Base-by-base conservation (phyloP, 2,888 invertebrate species). In the Nudaria mundana region DNA sequence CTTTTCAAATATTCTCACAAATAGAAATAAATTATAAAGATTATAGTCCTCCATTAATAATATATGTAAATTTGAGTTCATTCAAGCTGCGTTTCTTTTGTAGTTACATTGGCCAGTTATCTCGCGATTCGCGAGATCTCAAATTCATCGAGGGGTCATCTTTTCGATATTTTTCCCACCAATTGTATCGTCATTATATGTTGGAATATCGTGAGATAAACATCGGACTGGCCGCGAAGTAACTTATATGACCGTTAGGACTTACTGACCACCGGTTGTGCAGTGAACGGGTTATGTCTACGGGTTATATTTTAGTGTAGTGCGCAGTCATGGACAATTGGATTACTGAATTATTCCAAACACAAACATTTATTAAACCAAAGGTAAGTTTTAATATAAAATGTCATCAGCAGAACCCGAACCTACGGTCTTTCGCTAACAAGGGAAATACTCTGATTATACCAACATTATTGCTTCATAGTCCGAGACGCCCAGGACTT, bases 281-380 rank as follows among this genome's bases (percentile, higher is more conserved):
- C 20, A 18, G 38, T 37, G 30, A 28, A 35, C 44, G 35, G 36
- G 3, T 40, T 16, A 37, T 48, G 37, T 37, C 33, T 20, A 39
- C 20, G 20, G 37, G 12, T 14, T 2, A n/a, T 13, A 32, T 25
- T 24, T 18, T n/a, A 11, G 12, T 29, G 13, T 20, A 3, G 28
- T 35, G 39, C 14, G 14, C 7, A 15, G 43, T 52, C 50, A 89
- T 89, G 88, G 83, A 88, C 40, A 77, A 86, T 71, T 89, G 89
- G 89, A 89, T 89, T 48, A 72, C 86, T 36, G 76, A 88, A 56
- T 70, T 89, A 37, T 89, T 89, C 57, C 89, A 89, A 45, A 61
- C 83, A n/a, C 82, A 77, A 28, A 68, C 75, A 2, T 76, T 81
- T 43, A 66, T 48, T 36, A 86, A 81, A 48, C 72, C 81, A 6